Base-by-base conservation (phyloP, 1,140 invertebrate genomes). In the Dendroctonus ponderosae region DNA sequence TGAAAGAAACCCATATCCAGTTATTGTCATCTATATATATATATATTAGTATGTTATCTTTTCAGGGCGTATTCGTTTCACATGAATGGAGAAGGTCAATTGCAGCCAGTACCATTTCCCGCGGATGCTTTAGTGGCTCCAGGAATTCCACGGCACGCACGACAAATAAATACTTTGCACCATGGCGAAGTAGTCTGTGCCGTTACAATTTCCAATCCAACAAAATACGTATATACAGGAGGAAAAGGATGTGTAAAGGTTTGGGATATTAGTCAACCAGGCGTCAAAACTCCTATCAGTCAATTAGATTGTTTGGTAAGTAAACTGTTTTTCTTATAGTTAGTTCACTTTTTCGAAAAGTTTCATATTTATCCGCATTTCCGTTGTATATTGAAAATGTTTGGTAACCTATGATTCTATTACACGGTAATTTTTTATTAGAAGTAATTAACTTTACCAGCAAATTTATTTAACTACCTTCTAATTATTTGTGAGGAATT, bases 161-260 rank as follows among this genome's bases (percentile, higher is more conserved):
- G 93, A 38, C 90, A 94, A 80, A 92, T 96, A 63, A 94, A 93
- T 75, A 96, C 93, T 8, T 80, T 99, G 71, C 91, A 87, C 68
- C 97, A 99, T 79, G 97, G 96, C 6, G 97, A 99, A 81, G 95
- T 90, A 26, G 88, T 90, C 82, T 99, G 82, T 87, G 97, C 89
- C 79, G 97, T 83, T 82, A 98, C 81, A 82, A 93, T 84, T 85
- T 98, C 84, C 80, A 93, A 92, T 81, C 91, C 93, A 52, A 94
- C 92, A 66, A 89, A 95, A 79, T 94, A 96, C 80, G 95, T 98
- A 9, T 99, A 97, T 81, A 95, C 92, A 6, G 93, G 92, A 37
- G 92, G 92, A 60, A 94, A 94, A 79, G 91, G 94, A 26, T 94
- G 92, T 81, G 93, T 96, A 48, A 96, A 96, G 80, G 90, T 95